A percentile compares a stretch with the other conserved stretches of the same genome.
These are phyloP conservation scores for Eurytoma californica DNA, from an alignment of 2,888 invertebrate species.

Conservation along the genomic window DNA sequence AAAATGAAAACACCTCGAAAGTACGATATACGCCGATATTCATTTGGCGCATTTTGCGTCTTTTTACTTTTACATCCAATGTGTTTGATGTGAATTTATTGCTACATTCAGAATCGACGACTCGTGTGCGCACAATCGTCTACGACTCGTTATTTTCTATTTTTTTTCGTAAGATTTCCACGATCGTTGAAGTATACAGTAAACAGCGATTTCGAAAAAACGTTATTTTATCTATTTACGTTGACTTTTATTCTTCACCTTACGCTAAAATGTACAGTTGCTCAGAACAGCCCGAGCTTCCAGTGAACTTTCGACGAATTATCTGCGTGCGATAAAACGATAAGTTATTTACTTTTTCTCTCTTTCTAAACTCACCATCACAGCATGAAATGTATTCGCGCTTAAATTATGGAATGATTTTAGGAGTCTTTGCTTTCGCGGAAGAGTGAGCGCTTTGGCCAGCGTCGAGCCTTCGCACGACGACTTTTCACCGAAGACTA, in stretches of 20 bases:
- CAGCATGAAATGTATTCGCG: conserved; percentile 50
- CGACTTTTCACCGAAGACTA: conserved; percentile 13
- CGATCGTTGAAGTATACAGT: conserved; percentile 28
- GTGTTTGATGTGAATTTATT: background rate
- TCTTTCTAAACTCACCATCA: conserved; percentile 54
- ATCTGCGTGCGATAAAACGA: conserved; percentile 40
- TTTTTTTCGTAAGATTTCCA: background rate
- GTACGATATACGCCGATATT: background rate
- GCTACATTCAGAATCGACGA: background rate
- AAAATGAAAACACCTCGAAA: conserved; percentile 18
- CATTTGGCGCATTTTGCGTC: conserved; percentile 48
- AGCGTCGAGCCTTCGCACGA: conserved; percentile 28
- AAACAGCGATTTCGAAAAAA: conserved; percentile 36
- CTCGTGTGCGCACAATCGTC: background rate
- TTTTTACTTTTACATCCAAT: conserved; percentile 56
- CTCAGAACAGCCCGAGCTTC: conserved; percentile 33
- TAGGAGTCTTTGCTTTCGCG: conserved; percentile 41
- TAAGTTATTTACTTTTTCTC: background rate
- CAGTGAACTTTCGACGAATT: conserved; percentile 35
- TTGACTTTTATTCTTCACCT: background rate
- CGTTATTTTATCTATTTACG: background rate
- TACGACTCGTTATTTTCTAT: background rate
- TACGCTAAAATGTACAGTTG: conserved; percentile 22
- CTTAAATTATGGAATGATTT: conserved; percentile 57
- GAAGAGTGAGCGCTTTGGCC: conserved; percentile 46